Conservation (phyloP, 2,113 vertebrate genomes). For the Channa maculata region DNA sequence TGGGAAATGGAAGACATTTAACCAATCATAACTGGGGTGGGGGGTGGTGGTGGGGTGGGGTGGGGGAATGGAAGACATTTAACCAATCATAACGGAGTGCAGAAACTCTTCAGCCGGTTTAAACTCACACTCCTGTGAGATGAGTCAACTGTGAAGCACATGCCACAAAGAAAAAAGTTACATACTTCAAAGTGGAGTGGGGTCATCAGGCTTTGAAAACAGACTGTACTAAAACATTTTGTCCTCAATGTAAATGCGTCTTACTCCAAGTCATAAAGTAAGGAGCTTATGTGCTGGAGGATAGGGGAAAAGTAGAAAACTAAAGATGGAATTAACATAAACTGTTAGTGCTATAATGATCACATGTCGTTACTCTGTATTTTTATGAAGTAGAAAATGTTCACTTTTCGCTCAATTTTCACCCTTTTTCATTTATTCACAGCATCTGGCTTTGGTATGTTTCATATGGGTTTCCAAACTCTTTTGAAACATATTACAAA, state of each 20-base stretch:
- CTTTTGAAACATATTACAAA: background rate
- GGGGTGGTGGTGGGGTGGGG: too few species aligned
- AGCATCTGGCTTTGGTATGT: background rate
- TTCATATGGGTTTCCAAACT: background rate
- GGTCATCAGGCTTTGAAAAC: slow-evolving; percentile 58
- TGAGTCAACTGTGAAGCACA: slow-evolving; percentile 80
- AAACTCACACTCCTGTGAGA: slow-evolving; percentile 74
- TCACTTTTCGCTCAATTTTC: background rate
- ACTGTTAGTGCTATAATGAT: background rate
- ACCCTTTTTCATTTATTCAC: background rate
- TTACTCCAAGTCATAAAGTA: background rate
- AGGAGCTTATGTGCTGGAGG: background rate
- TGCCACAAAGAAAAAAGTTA: slow-evolving; percentile 70
- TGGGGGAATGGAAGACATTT: slow-evolving; percentile 37
- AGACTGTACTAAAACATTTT: slow-evolving; percentile 75
- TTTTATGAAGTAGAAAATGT: background rate
- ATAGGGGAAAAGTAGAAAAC: slow-evolving; percentile 17
- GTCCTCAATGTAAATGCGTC: slow-evolving; percentile 49
- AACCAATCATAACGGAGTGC: slow-evolving; percentile 63
- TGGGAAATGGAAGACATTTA: slow-evolving; percentile 47
- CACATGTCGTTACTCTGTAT: background rate
- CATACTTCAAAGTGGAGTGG: slow-evolving; percentile 32
- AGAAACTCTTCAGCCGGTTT: slow-evolving; percentile 68
- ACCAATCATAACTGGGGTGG: slow-evolving; percentile 64
- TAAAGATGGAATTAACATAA: background rate